A percentile compares a stretch with the other conserved stretches of the same genome.
Evolutionary conservation across 1,140 invertebrate species (phyloP).

Genomic region (Stegodyphus dumicola): DNA sequence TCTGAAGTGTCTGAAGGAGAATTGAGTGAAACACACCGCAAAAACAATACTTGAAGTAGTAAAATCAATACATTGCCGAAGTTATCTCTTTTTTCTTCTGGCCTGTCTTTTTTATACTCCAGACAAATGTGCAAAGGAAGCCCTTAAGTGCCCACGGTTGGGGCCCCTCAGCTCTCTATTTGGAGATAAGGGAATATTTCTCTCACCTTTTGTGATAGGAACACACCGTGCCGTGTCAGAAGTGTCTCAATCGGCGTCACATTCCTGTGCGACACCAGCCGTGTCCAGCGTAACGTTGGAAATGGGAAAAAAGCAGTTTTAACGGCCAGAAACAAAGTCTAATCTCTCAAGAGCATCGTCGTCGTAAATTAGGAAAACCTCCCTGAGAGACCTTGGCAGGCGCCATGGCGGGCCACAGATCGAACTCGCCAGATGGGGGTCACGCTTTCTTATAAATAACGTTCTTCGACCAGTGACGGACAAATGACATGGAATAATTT

Average conservation of each 20-base stretch:
- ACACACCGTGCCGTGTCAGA: neutral
- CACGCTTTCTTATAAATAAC: too few species aligned
- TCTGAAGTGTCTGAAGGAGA: too few species aligned
- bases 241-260: constrained; percentile 28
- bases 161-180: neutral
- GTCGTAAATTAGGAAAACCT: constrained; percentile 33
- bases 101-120: too few species aligned
- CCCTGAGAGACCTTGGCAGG: neutral
- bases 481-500: too few species aligned
- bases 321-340: constrained; percentile 32
- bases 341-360: constrained; percentile 21
- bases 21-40: too few species aligned
- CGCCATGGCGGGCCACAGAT: neutral
- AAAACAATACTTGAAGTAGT: too few species aligned
- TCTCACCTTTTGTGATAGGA: neutral
- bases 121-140: too few species aligned
- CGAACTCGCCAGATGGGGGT: neutral
- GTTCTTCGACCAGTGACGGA: too few species aligned
- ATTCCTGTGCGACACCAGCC: neutral
- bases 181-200: constrained; percentile 27
- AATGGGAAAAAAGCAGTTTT: constrained; percentile 29
- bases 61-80: too few species aligned
- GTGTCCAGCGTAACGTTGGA: constrained; percentile 22
- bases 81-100: neutral
- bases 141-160: neutral